Percentiles rank a stretch among this genome's conserved stretches.
These are phyloP conservation scores for Deilephila porcellus DNA, from an alignment of 2,888 invertebrate genomes.

Conservation along the genomic window DNA sequence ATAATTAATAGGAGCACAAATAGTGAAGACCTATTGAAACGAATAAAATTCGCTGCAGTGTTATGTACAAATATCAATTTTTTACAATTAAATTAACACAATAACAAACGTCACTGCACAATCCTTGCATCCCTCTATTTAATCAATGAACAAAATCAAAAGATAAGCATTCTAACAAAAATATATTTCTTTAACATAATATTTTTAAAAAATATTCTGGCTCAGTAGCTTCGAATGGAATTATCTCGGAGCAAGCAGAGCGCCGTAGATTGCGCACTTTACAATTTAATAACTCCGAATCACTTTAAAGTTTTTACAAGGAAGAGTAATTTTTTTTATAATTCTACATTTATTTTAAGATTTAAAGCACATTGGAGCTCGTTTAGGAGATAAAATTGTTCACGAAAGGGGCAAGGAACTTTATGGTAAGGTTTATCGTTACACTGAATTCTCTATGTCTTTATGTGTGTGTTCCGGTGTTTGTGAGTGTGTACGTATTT, in stretches of 20 bases:
- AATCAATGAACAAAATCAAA: too few species aligned
- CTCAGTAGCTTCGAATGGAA: too few species aligned
- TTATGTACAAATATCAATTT: too few species aligned
- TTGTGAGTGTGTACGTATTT: background rate
- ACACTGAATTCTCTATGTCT: background rate
- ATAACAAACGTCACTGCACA: too few species aligned
- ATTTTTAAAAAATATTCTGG: too few species aligned
- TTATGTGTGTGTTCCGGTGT: background rate
- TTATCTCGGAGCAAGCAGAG: background rate
- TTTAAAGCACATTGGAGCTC: background rate
- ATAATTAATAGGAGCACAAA: too few species aligned
- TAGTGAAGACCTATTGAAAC: too few species aligned
- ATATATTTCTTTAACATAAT: too few species aligned
- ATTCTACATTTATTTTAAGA: background rate
- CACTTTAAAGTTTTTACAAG: background rate
- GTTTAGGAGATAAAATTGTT: constrained; percentile 8
- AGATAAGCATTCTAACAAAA: too few species aligned
- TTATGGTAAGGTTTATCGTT: background rate
- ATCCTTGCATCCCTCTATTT: too few species aligned
- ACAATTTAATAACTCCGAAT: constrained; percentile 1
- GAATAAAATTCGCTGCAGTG: background rate
- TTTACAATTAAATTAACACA: too few species aligned
- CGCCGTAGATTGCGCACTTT: background rate
- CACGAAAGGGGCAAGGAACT: constrained; percentile 10
- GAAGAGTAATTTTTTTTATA: background rate